phyloP scores from a whole-genome alignment of 2,888 invertebrate species.

The Euspilapteryx auroguttella region DNA sequence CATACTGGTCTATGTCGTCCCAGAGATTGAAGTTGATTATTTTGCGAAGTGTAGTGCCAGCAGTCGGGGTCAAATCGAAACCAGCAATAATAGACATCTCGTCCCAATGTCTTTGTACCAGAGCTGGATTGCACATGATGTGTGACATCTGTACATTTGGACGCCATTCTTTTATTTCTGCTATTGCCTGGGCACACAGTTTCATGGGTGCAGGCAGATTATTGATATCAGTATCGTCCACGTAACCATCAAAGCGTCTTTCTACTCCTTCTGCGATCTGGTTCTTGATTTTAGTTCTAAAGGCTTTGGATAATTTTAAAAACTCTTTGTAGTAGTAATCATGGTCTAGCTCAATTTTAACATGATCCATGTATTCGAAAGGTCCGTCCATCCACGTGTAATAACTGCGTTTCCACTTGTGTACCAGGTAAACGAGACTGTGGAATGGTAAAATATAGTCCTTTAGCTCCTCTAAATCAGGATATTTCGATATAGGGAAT shows the following conservation, averaged over 20 bases:
- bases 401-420: constrained; percentile 76
- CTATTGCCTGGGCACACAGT: constrained; percentile 65
- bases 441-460: constrained; percentile 72
- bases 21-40: constrained; percentile 73
- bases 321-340: constrained; percentile 82
- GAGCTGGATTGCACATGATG: constrained; percentile 86
- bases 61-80: constrained; percentile 82
- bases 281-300: constrained; percentile 75
- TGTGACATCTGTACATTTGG: constrained; percentile 80
- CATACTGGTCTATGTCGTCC: constrained; percentile 72
- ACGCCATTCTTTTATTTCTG: constrained; percentile 70
- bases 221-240: constrained; percentile 77
- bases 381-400: constrained; percentile 92
- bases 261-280: constrained; percentile 70
- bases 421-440: constrained; percentile 65
- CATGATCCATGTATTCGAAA: constrained; percentile 82
- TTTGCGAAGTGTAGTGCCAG: constrained; percentile 82
- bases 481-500: constrained; percentile 74
- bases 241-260: constrained; percentile 62
- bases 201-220: constrained; percentile 83
- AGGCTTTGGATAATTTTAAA: constrained; percentile 76
- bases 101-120: constrained; percentile 83
- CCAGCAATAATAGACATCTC: constrained; percentile 81
- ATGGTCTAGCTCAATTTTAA: constrained; percentile 76
- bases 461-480: constrained; percentile 78